These are phyloP conservation scores for Hypolimnas misippus DNA, from an alignment of 2,888 invertebrate species.

Conservation along the genomic window DNA sequence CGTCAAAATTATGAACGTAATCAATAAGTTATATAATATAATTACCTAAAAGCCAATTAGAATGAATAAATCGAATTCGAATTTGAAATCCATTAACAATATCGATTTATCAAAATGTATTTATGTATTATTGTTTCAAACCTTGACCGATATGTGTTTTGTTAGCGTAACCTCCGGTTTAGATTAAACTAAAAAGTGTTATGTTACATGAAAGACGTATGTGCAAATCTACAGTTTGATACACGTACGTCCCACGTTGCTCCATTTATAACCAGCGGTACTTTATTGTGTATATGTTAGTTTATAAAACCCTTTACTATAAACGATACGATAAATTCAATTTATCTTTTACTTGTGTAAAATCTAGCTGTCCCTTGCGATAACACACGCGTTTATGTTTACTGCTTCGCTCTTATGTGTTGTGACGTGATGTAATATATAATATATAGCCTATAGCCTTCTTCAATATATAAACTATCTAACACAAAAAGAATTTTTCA, in stretches of 20 bases:
- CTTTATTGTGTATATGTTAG: constrained; percentile 17
- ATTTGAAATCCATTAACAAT: not conserved
- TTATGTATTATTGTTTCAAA: not conserved
- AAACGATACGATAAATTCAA: not conserved
- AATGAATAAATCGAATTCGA: not conserved
- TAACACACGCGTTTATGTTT: too few species aligned
- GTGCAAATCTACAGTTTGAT: constrained; percentile 10
- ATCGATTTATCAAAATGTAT: constrained; percentile 2
- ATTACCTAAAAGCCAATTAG: not conserved
- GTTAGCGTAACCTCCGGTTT: constrained; percentile 16
- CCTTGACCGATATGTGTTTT: constrained; percentile 4
- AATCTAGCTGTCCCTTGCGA: too few species aligned
- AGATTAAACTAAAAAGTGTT: constrained; percentile 8
- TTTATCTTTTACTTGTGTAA: too few species aligned
- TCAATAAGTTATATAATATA: not conserved
- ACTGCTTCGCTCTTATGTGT: too few species aligned
- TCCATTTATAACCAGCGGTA: constrained; percentile 14
- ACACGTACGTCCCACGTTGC: constrained; percentile 5
- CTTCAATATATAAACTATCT: too few species aligned
- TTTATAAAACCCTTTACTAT: not conserved
- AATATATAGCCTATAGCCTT: too few species aligned
- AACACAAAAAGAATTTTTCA: too few species aligned
- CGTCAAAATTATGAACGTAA: too few species aligned
- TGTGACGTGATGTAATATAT: too few species aligned
- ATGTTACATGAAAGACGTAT: constrained; percentile 9